Conservation (phyloP, 1,140 invertebrate genomes). For the Eufriesea mexicana region DNA sequence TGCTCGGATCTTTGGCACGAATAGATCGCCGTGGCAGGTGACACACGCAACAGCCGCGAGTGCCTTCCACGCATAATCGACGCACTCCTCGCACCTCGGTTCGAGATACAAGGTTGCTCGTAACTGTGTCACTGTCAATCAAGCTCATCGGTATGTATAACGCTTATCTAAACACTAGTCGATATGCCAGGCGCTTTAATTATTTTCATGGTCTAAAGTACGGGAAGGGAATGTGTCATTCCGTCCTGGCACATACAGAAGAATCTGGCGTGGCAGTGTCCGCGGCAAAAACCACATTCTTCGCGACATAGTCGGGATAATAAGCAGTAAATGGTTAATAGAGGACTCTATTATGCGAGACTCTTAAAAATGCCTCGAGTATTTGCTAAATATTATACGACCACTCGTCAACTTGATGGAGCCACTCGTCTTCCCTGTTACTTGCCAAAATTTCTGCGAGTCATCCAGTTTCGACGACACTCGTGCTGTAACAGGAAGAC, state of each 20-base stretch:
- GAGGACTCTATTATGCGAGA: not conserved
- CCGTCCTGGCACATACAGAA: not conserved
- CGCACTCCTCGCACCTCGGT: constrained; percentile 49
- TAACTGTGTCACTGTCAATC: constrained; percentile 80
- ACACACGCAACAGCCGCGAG: constrained; percentile 40
- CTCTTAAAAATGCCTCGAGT: no score
- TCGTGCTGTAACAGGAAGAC: not conserved
- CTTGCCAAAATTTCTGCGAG: not conserved
- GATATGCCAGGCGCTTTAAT: constrained; percentile 65
- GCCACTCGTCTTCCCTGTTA: no score
- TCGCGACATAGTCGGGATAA: not conserved
- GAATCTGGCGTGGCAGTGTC: not conserved
- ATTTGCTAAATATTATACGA: no score
- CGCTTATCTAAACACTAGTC: constrained; percentile 73
- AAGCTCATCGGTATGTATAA: constrained; percentile 78
- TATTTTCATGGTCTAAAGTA: constrained; percentile 55
- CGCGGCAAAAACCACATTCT: not conserved
- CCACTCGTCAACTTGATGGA: no score
- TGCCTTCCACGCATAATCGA: constrained; percentile 54
- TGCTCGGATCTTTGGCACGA: constrained; percentile 29
- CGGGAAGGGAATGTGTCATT: not conserved
- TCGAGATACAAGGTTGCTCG: constrained; percentile 71
- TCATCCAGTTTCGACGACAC: not conserved
- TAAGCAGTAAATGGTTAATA: not conserved
- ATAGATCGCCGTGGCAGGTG: not conserved